Base-by-base conservation (phyloP, 2,888 invertebrate species). In the Pseudoips prasinana region DNA sequence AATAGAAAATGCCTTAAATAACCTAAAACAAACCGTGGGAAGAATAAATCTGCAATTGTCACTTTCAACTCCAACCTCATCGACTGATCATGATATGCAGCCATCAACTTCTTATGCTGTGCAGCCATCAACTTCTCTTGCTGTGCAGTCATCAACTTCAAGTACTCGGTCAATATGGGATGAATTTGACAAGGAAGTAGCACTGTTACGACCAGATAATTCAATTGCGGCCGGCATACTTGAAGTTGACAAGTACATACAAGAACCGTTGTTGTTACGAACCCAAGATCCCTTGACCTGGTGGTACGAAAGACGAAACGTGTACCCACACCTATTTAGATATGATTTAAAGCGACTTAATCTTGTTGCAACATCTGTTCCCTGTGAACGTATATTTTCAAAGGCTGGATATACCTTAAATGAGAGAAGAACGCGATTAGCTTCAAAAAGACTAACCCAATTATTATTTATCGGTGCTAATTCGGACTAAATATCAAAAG, bases 371-470 rank as follows among this genome's bases (percentile, higher is more conserved):
- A 46, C 46, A 10, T 46, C 42, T n/a, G 39, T 42, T 19, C 46
- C 46, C 6, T 41, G 46, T 8, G 41, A 46, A 33, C 10, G 39
- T 2, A 29, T 25, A 2, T 46, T 46, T 36, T 39, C 38, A 3
- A 43, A 42, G 10, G 20, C 42, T 5, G 46, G 42, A 4, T 33
- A 29, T 14, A 30, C 35, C 5, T 32, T 41, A 4, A 36, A 28
- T 25, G 32, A 39, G 10, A 22, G 39, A 6, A 28, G 42, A 8
- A 46, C 40, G 8, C 29, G 42, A 8, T 23, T 46, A n/a, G 22
- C 37, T 1, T 22, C 34, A 3, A 31, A 19, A 9, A 46, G 40
- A 20, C 30, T 46, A 3, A 33, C 37, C 4, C 36, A 46, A 30
- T 18, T 46, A 8, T 2, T 24, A 7, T 24, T 24, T 7, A 24